These are phyloP conservation scores for Bombus fervidus DNA, from an alignment of 1,140 invertebrate genomes.

Conservation along the genomic window DNA sequence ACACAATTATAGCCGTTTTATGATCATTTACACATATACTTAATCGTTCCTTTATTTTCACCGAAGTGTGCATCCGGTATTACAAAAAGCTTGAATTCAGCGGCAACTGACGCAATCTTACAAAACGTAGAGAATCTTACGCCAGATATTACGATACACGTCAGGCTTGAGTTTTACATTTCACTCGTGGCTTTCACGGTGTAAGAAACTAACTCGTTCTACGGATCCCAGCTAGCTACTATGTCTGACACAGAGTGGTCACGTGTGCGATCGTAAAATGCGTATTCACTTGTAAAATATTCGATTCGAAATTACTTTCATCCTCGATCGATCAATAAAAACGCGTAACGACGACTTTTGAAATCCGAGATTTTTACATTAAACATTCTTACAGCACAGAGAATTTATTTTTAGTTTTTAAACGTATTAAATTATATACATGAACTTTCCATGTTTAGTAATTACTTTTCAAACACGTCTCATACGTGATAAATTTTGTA, in stretches of 20 bases:
- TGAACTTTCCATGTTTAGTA: not conserved
- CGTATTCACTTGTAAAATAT: not conserved
- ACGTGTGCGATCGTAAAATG: not conserved
- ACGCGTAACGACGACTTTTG: not conserved
- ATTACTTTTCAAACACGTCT: not conserved
- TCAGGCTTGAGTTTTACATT: not conserved
- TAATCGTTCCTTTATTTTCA: conserved; percentile 17
- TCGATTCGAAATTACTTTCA: not conserved
- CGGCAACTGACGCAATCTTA: conserved; percentile 8
- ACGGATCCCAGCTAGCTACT: not conserved
- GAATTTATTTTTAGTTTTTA: not conserved
- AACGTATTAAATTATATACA: no score
- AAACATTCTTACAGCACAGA: not conserved
- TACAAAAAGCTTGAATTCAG: conserved; percentile 3
- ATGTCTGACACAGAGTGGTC: not conserved
- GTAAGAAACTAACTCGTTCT: not conserved
- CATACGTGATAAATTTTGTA: no score
- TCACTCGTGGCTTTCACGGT: conserved; percentile 21
- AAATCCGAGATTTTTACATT: not conserved
- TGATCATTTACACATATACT: not conserved
- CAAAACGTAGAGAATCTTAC: conserved; percentile 27
- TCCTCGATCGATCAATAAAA: not conserved
- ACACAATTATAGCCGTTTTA: not conserved
- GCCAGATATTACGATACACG: conserved; percentile 21
- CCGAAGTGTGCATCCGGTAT: conserved; percentile 18